These are phyloP conservation scores for Agrypnia vestita DNA, from an alignment of 1,140 invertebrate species.

Conservation along the genomic window DNA sequence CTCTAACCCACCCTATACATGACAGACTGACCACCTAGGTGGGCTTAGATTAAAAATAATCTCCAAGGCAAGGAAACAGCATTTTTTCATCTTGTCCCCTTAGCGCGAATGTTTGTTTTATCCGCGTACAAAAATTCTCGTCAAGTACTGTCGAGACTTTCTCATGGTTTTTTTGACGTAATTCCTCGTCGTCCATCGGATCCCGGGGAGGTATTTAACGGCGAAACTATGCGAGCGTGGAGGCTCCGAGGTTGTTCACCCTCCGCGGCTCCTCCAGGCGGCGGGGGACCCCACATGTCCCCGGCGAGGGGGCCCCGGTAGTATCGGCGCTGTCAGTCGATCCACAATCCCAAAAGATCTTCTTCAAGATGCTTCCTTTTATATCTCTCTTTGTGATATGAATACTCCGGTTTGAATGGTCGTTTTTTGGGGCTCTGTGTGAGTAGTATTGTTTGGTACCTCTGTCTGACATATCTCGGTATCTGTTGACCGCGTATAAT, in stretches of 20 bases:
- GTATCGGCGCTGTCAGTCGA: background rate
- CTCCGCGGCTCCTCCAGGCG: background rate
- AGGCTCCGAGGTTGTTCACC: conserved; percentile 1
- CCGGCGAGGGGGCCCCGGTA: background rate
- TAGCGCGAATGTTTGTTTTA: no score
- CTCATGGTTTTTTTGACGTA: conserved; percentile 2
- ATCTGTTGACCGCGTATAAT: no score
- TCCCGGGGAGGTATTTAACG: conserved; percentile 17
- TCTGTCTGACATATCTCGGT: no score
- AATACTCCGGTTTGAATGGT: background rate
- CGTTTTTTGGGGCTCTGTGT: no score
- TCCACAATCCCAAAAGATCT: conserved; percentile 8
- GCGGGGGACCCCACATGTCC: background rate
- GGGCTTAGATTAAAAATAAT: no score
- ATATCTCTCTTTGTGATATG: conserved; percentile 9
- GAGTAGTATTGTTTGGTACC: no score
- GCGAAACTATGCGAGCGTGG: conserved; percentile 10
- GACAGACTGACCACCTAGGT: no score
- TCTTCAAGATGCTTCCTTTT: conserved; percentile 7
- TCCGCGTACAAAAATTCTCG: no score
- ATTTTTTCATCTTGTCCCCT: no score
- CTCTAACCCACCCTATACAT: no score
- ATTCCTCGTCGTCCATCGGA: conserved; percentile 4
- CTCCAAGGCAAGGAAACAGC: no score
- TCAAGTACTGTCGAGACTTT: background rate